A percentile compares a stretch with the other conserved stretches of the same genome.
Conservation (phyloP, 2,797 vertebrate genomes). For the Leucoraja ocellata region DNA sequence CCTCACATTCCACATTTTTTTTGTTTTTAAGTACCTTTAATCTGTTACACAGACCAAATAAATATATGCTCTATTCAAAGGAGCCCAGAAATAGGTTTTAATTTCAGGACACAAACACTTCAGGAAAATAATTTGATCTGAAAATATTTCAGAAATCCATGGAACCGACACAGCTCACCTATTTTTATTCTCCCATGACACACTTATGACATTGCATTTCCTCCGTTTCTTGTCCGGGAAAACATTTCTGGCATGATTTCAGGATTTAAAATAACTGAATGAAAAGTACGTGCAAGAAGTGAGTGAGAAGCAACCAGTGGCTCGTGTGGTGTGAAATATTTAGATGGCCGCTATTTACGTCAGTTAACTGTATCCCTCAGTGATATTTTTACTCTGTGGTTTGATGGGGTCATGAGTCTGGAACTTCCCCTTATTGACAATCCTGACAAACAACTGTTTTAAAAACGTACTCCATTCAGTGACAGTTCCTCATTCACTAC, state of each 20-base stretch:
- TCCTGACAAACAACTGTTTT: not conserved
- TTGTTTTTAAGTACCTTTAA: not conserved
- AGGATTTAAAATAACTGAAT: not conserved
- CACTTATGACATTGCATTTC: conserved; percentile 24
- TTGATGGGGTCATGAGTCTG: not conserved
- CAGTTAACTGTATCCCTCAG: not conserved
- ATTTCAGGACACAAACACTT: not conserved
- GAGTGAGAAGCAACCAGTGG: not conserved
- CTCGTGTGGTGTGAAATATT: not conserved
- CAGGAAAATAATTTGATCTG: conserved; percentile 15
- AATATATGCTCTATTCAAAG: not conserved
- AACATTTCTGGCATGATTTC: conserved; percentile 7
- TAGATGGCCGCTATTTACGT: conserved; percentile 2
- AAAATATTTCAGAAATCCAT: not conserved
- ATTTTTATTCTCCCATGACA: conserved; percentile 34
- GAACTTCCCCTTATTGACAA: conserved; percentile 11
- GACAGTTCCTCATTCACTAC: not conserved
- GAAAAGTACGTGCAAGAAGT: not conserved
- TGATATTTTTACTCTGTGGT: conserved; percentile 26
- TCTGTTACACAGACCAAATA: not conserved
- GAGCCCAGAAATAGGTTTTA: not conserved
- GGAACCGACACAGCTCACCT: not conserved
- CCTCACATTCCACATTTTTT: not conserved
- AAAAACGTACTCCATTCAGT: not conserved
- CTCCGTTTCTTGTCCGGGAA: conserved; percentile 25